Base-by-base conservation (phyloP, 2,888 invertebrate species). In the Temnothorax ravouxi region DNA sequence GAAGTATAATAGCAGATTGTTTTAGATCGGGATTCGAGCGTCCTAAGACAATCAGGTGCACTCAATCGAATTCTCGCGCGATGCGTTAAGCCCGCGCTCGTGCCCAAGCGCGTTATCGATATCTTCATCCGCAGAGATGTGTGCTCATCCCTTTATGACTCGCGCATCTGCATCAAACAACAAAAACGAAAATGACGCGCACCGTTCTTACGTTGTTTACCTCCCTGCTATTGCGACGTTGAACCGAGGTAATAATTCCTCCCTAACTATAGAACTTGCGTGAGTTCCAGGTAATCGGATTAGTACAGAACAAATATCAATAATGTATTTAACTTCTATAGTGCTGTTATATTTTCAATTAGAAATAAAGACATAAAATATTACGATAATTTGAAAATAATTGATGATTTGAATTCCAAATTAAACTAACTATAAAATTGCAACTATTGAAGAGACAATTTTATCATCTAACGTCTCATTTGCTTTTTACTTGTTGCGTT, bases 1-100 rank as follows among this genome's bases (percentile, higher is more conserved):
- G 69, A 67, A 79, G 84, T 86, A 86, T 86, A 86, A 88, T 88
- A 82, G 72, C 67, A 62, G 82, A 86, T 87, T 86, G 87, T 85
- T 84, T 83, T 67, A 54, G 84, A 83, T 62, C 61, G 72, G n/a
- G 13, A n/a, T n/a, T n/a, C n/a, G n/a, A 80, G 18, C 76, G 54
- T 72, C 81, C 66, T 67, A 25, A 72, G 83, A 81, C 29, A 84
- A 83, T 86, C 75, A 62, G 76, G 34, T 83, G 83, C 66, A 74
- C 79, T 82, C 83, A 75, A 88, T 88, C 86, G 86, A 86, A 80
- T 80, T 71, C 80, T 83, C 71, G 61, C n/a, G 54, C 25, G 5
- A 62, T 54, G 81, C 29, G 59, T 80, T 71, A 80, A 80, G 25
- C 34, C 13, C 34, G 21, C n/a, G 15, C 18, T 52, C 50, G 8